A percentile compares a stretch with the other conserved stretches of the same genome.
These are phyloP conservation scores for Antigone vipio DNA, from an alignment of 2,113 vertebrate species.

Conservation along the genomic window DNA sequence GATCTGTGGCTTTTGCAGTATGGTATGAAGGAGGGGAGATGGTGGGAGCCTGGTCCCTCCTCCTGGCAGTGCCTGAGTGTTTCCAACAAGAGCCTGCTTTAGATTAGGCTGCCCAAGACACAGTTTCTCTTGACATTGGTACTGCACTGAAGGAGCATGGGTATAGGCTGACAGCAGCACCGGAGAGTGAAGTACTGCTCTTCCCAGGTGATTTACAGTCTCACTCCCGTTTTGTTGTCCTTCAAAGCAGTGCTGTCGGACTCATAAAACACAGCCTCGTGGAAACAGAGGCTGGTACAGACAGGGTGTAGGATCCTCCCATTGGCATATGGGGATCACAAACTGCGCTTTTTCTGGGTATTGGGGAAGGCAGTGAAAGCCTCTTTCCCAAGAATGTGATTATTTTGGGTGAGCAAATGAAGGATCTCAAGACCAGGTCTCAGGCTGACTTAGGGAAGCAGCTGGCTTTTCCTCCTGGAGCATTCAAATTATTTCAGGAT, in stretches of 20 bases:
- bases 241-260: neutral
- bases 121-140: neutral
- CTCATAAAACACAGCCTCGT: neutral
- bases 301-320: neutral
- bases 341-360: neutral
- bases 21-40: neutral
- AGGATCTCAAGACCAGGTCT: neutral
- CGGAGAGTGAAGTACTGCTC: neutral
- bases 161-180: neutral
- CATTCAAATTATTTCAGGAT: neutral
- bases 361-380: neutral
- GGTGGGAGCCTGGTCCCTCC: neutral
- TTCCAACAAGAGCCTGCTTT: neutral
- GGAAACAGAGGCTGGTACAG: neutral
- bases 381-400: neutral
- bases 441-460: neutral
- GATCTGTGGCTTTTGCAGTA: neutral
- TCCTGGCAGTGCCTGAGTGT: neutral
- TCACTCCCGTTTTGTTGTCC: neutral
- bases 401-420: neutral
- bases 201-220: neutral
- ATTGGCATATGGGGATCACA: neutral
- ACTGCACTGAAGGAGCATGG: neutral
- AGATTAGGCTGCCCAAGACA: neutral
- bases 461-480: neutral